phyloP scores from a whole-genome alignment of 2,113 vertebrate genomes.

The Willisornis vidua region DNA sequence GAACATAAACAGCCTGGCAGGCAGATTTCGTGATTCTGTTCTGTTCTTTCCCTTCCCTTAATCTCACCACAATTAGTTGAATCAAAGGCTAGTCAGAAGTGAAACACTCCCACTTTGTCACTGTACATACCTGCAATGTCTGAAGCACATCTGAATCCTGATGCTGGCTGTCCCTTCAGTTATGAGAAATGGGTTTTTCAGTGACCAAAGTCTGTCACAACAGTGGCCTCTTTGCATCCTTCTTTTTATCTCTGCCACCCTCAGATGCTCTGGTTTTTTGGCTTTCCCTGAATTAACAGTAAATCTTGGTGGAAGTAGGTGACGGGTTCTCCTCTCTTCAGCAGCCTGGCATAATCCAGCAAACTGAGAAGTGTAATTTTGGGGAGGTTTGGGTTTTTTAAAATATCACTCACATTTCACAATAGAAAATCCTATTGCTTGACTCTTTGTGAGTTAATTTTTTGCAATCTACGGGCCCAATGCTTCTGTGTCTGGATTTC shows the following conservation, averaged over 20 bases:
- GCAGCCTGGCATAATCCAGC: not conserved
- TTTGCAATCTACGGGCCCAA: not conserved
- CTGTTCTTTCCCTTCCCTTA: not conserved
- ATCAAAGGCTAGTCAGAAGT: not conserved
- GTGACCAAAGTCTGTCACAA: not conserved
- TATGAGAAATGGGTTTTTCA: not conserved
- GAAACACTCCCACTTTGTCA: not conserved
- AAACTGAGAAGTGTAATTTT: not conserved
- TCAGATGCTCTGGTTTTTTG: not conserved
- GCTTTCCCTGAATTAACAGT: not conserved
- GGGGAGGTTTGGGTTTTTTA: too few species aligned
- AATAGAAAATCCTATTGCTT: not conserved
- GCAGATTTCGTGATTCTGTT: conserved; percentile 19
- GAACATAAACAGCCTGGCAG: not conserved
- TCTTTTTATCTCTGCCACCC: not conserved
- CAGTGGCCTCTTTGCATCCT: not conserved
- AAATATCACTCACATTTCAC: not conserved
- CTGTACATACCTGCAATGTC: not conserved
- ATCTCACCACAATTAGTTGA: not conserved
- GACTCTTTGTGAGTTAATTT: not conserved
- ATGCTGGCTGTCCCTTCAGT: not conserved
- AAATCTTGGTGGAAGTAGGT: not conserved
- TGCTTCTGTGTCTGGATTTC: not conserved
- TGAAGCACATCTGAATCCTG: not conserved
- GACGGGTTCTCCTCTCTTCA: not conserved